Conservation (phyloP, 2,888 invertebrate genomes). For the Diplolepis rosae region DNA sequence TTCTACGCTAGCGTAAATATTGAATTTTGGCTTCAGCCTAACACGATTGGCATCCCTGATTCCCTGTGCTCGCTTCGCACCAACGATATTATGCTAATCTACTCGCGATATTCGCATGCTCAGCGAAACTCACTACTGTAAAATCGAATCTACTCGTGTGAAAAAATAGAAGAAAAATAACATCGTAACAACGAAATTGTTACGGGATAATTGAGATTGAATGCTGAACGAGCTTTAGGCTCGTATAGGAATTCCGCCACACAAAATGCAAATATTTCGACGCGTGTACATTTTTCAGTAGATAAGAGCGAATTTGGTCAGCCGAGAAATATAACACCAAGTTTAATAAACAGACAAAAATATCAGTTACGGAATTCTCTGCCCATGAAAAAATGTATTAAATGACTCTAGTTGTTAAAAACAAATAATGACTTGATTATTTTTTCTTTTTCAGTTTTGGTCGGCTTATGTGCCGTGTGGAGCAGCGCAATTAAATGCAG, state of each 20-base stretch:
- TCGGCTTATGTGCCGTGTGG: constrained; percentile 91
- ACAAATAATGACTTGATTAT: too few species aligned
- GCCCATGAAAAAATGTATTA: too few species aligned
- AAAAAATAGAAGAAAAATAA: background rate
- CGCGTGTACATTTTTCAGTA: background rate
- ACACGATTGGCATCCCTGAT: constrained; percentile 55
- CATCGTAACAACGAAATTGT: background rate
- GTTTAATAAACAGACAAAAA: too few species aligned
- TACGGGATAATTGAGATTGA: background rate
- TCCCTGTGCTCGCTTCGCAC: constrained; percentile 39
- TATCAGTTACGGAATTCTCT: too few species aligned
- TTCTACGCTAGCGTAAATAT: constrained; percentile 61
- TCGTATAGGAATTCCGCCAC: too few species aligned
- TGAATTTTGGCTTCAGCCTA: constrained; percentile 58
- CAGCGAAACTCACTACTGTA: background rate
- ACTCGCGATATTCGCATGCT: constrained; percentile 6
- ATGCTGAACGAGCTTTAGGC: too few species aligned
- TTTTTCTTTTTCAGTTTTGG: constrained; percentile 82
- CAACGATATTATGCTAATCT: constrained; percentile 56
- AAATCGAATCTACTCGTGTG: background rate
- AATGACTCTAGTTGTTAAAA: too few species aligned
- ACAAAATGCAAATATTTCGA: background rate
- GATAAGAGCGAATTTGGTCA: background rate
- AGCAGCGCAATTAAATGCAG: constrained; percentile 88
- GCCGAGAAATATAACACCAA: too few species aligned